Conservation (phyloP, 2,888 invertebrate genomes). For the Lasioglossum lativentre region DNA sequence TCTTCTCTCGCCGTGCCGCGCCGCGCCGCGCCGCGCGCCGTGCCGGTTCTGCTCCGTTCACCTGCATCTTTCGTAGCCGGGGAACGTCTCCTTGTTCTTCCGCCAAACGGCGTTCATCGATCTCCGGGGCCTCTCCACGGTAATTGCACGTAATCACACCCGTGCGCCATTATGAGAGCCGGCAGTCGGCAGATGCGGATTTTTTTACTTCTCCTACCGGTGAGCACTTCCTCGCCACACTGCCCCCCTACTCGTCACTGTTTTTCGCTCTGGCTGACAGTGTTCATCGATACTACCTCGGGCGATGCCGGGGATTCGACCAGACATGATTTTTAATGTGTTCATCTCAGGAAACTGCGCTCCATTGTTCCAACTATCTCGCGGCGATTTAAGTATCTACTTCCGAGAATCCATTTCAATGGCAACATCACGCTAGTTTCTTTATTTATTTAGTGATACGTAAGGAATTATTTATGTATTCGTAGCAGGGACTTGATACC, state of each 20-base stretch:
- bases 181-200: slow-evolving; percentile 74
- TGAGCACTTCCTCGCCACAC: slow-evolving; percentile 3
- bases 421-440: neutral
- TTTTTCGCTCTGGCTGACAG: slow-evolving; percentile 14
- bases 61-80: slow-evolving; percentile 30
- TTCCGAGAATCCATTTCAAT: neutral
- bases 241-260: slow-evolving; percentile 39
- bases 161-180: slow-evolving; percentile 72
- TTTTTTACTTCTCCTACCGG: slow-evolving; percentile 45
- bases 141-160: slow-evolving; percentile 78
- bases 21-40: too few species aligned
- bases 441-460: neutral
- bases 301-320: neutral
- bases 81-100: slow-evolving; percentile 51
- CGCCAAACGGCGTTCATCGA: slow-evolving; percentile 67
- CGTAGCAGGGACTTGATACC: too few species aligned
- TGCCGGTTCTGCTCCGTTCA: slow-evolving; percentile 27
- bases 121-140: slow-evolving; percentile 64
- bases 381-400: neutral
- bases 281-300: neutral
- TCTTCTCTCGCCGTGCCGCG: slow-evolving; percentile 6
- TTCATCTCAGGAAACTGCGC: neutral
- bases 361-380: neutral
- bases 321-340: neutral
- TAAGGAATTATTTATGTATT: neutral